Evolutionary conservation across 1,140 invertebrate species (phyloP), one percentile per base, ranked within the genome.

Genomic region (Antheraea pernyi): DNA sequence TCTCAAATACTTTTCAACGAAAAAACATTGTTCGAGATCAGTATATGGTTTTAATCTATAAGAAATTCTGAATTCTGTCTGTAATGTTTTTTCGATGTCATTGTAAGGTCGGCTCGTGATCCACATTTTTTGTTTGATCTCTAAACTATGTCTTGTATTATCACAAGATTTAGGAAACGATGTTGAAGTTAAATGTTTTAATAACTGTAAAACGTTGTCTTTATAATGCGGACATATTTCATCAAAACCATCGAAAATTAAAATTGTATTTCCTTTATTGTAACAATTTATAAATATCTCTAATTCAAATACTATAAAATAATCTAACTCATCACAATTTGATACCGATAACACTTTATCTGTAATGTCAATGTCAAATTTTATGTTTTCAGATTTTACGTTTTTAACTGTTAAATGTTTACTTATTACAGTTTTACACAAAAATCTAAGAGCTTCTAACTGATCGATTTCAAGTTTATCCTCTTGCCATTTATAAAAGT

Each of bases 181-280:
- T 70, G 39, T 59, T 19, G 13, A 7, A n/a, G 22, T 4, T 53
- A 53, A 53, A n/a, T 13, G 1, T 39, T 19, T 30, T 11, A 70
- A 22, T 22, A 70, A 70, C 0, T 19, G 10, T 13, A 70, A 19
- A 37, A 70, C 68, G 11, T 42, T 19, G n/a, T 59, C 16, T 22
- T 59, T 42, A 59, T 70, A 70, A 39, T 65, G 62, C 0, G 68
- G 68, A 46, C 68, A 70, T 9, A 70, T 70, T 53, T 53, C 46
- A 53, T 53, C 46, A 6, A 53, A 53, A 53, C 46, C 46, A n/a
- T 53, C 46, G 16, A 65, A 65, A 62, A 42, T 70, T 58, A 36
- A 70, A 65, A 39, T 63, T 59, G 53, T 70, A 62, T 59, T 39
- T 39, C 18, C 59, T 22, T 59, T 37, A n/a, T 65, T 59, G 30